Percentiles rank a stretch among this genome's conserved stretches.
phyloP scores from a whole-genome alignment of 2,797 vertebrate species.

The Petrocephalus schoutedeni region DNA sequence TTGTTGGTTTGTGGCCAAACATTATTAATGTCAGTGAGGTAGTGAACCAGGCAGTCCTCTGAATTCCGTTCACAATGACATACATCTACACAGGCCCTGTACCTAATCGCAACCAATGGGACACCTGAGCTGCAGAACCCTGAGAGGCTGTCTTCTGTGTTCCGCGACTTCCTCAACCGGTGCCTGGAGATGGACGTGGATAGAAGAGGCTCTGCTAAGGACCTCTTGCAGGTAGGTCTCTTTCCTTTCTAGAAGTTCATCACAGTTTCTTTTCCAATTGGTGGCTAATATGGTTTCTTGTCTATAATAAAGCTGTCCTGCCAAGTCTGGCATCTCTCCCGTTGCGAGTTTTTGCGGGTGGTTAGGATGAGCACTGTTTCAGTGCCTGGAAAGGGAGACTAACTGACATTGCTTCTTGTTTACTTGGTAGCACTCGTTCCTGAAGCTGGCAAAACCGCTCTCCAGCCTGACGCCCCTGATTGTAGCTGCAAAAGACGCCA shows the following conservation, averaged over 20 bases:
- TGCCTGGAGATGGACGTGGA: slow-evolving; percentile 89
- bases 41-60: not conserved
- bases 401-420: slow-evolving; percentile 1
- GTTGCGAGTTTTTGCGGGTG: not conserved
- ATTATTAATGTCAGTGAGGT: not conserved
- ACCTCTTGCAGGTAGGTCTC: slow-evolving; percentile 73
- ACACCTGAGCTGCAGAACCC: slow-evolving; percentile 86
- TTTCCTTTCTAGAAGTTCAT: not conserved
- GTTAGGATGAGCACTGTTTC: not conserved
- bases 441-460: slow-evolving; percentile 85
- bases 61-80: not conserved
- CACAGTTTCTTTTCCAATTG: not conserved
- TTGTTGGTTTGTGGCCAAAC: not conserved
- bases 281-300: not conserved
- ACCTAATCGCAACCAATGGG: slow-evolving; percentile 84
- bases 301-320: not conserved
- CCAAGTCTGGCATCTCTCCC: not conserved
- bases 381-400: not conserved
- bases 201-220: slow-evolving; percentile 78
- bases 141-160: slow-evolving; percentile 76
- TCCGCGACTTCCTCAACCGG: slow-evolving; percentile 81
- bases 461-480: slow-evolving; percentile 85
- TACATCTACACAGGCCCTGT: slow-evolving; percentile 64
- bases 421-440: slow-evolving; percentile 75
- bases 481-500: slow-evolving; percentile 83